Evolutionary conservation across 1,140 invertebrate species (phyloP).

Genomic region (Trachymyrmex septentrionalis): DNA sequence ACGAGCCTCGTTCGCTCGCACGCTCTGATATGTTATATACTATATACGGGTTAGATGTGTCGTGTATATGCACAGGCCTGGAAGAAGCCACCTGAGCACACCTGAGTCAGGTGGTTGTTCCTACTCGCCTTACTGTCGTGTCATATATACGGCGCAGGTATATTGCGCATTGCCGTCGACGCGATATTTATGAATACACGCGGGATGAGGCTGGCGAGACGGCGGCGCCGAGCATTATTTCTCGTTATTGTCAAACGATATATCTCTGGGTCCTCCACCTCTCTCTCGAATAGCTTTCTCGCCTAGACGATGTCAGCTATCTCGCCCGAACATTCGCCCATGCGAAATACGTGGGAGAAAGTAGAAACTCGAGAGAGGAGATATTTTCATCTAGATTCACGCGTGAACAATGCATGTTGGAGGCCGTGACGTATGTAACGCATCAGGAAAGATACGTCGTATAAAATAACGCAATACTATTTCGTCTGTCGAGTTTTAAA

Average conservation of each 20-base stretch:
- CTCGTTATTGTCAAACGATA: slow-evolving; percentile 56
- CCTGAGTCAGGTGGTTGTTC: slow-evolving; percentile 31
- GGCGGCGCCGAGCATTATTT: slow-evolving; percentile 38
- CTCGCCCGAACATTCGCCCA: not conserved
- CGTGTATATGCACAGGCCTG: not conserved
- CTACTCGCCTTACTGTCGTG: not conserved
- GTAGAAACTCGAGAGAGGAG: not conserved
- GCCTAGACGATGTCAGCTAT: slow-evolving; percentile 11
- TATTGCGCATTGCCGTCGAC: slow-evolving; percentile 24
- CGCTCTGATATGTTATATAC: slow-evolving; percentile 70
- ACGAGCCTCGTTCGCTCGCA: slow-evolving; percentile 48
- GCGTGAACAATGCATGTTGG: slow-evolving; percentile 15
- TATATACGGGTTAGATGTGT: slow-evolving; percentile 34
- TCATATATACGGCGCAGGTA: slow-evolving; percentile 16
- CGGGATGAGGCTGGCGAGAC: slow-evolving; percentile 49
- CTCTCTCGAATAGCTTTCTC: not conserved
- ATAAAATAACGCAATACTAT: slow-evolving; percentile 3
- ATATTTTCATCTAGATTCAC: slow-evolving; percentile 38
- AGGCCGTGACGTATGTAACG: slow-evolving; percentile 16
- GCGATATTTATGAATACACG: slow-evolving; percentile 69
- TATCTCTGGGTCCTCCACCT: slow-evolving; percentile 14
- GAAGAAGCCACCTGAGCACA: slow-evolving; percentile 63
- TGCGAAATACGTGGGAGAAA: not conserved
- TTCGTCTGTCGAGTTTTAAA: slow-evolving; percentile 21
- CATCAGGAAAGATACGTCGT: slow-evolving; percentile 29